phyloP scores from a whole-genome alignment of 2,888 invertebrate genomes.

The Thereva nobilitata region DNA sequence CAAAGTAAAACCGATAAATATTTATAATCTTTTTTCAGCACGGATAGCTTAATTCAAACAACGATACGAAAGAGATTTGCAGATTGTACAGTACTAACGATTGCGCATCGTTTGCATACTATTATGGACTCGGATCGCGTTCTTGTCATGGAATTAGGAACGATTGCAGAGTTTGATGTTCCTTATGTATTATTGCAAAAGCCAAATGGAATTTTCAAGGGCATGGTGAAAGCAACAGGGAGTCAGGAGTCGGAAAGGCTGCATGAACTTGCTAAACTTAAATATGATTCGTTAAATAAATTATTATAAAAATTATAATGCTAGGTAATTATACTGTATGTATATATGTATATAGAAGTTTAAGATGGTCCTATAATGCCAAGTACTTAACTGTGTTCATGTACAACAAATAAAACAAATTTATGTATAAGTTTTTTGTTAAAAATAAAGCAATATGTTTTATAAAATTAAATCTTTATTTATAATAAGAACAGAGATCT shows the following conservation, averaged over 20 bases:
- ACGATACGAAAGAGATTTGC: conserved; percentile 75
- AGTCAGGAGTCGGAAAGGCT: conserved; percentile 43
- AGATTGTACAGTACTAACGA: conserved; percentile 80
- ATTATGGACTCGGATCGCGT: conserved; percentile 86
- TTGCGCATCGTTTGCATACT: conserved; percentile 84
- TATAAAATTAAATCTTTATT: no score
- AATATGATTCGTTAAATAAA: conserved; percentile 38
- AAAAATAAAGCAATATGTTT: no score
- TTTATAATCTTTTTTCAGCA: conserved; percentile 51
- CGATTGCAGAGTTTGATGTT: conserved; percentile 68
- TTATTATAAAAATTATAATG: conserved; percentile 19
- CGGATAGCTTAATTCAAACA: conserved; percentile 77
- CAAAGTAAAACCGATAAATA: conserved; percentile 2
- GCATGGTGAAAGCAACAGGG: conserved; percentile 70
- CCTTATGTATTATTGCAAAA: conserved; percentile 65
- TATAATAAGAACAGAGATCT: no score
- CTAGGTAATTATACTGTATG: no score
- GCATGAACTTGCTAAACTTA: conserved; percentile 40
- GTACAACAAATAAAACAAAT: no score
- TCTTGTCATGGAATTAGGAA: conserved; percentile 78
- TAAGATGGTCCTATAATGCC: no score
- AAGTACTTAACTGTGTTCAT: no score
- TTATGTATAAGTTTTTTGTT: no score
- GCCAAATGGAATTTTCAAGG: conserved; percentile 63
- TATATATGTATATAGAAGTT: no score